phyloP scores from a whole-genome alignment of 2,888 invertebrate species.

The Catocala sponsa region DNA sequence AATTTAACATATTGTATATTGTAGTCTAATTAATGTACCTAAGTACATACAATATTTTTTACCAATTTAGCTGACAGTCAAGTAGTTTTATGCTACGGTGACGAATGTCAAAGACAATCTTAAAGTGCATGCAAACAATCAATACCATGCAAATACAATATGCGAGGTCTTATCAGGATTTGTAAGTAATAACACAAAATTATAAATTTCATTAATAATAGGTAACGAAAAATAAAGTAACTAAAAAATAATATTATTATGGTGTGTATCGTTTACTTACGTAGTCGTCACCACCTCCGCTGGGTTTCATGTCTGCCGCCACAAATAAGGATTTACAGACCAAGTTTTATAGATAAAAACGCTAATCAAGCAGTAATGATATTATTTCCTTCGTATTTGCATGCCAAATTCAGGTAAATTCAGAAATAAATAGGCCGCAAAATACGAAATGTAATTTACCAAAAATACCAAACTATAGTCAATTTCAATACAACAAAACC shows the following conservation, averaged over 20 bases:
- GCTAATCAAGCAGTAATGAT: neutral
- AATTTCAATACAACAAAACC: no score
- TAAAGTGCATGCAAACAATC: neutral
- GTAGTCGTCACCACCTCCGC: conserved; percentile 78
- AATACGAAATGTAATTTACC: conserved; percentile 22
- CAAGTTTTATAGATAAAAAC: conserved; percentile 4
- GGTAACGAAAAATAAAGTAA: neutral
- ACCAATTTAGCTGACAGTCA: no score
- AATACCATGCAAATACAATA: no score
- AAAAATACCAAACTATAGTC: rapidly evolving
- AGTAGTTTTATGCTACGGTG: conserved; percentile 8
- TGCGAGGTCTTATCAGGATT: no score
- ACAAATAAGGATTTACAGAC: conserved; percentile 13
- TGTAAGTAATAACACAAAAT: neutral
- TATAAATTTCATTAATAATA: neutral
- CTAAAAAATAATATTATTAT: no score
- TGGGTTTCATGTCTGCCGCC: conserved; percentile 71
- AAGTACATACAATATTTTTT: no score
- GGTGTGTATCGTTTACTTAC: conserved; percentile 57
- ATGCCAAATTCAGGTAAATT: conserved; percentile 20
- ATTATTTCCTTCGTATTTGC: conserved; percentile 12
- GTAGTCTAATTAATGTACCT: no score
- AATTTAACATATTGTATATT: no score
- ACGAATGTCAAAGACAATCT: neutral
- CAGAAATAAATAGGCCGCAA: conserved; percentile 35